Evolutionary conservation across 2,888 invertebrate species (phyloP).

Genomic region (Chrysolina americana): DNA sequence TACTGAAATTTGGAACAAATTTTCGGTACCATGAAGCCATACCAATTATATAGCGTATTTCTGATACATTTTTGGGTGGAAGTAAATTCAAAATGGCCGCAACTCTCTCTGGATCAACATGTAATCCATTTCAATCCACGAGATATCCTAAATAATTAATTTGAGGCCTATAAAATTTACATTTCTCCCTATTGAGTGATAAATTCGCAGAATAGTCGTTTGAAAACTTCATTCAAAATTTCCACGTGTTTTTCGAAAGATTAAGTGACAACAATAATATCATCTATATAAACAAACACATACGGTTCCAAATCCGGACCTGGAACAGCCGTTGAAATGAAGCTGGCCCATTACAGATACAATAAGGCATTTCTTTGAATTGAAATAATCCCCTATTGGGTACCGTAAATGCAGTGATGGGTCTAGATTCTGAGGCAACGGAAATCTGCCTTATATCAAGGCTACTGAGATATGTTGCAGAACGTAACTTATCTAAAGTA

Average conservation of each 20-base stretch:
- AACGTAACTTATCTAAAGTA: background rate
- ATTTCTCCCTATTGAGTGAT: background rate
- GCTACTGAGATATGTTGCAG: background rate
- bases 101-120: background rate
- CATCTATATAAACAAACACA: background rate
- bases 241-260: background rate
- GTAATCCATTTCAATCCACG: background rate
- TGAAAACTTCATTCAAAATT: background rate
- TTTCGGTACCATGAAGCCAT: background rate
- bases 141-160: background rate
- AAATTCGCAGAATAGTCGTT: background rate
- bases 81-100: background rate
- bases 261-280: background rate
- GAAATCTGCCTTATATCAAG: background rate
- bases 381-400: background rate
- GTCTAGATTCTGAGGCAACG: background rate
- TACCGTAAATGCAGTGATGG: background rate
- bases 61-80: background rate
- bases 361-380: background rate
- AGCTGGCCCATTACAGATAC: constrained; percentile 3
- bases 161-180: background rate
- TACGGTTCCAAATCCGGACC: background rate
- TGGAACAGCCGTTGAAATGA: background rate
- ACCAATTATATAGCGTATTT: background rate
- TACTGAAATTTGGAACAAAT: background rate